Base-by-base conservation (phyloP, 2,797 vertebrate genomes). In the Enteromius afrohamiltoni region DNA sequence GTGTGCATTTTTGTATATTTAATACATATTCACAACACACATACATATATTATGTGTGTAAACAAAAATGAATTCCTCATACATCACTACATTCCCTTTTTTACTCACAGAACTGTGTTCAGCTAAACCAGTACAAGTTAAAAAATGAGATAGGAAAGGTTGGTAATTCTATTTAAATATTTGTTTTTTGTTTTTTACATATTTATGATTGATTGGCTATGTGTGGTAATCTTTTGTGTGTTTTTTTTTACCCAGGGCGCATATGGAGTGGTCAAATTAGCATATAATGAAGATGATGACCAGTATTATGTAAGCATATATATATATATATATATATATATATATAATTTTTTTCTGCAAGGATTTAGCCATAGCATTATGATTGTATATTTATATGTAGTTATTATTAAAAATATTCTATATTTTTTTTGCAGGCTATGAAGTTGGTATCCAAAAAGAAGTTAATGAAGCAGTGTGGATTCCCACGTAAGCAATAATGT, bases 361-460 rank as follows among this genome's bases (percentile, higher is more conserved):
- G 29, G 0, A 58, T 42, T 58, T 76, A 58, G 6, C 23, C 4
- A 64, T 37, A 70, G 6, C 37, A 58, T 40, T 37, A 37, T 37
- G 6, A 6, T 4, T 70, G 45, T 34, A 1, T 78, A 47, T 3
- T 78, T 45, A 47, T 23, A 64, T 45, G 42, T 47, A 23, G 40
- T 69, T 14, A 16, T 79, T 26, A n/a, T 74, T 47, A 51, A 60
- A 23, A 29, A 3, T 7, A 19, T 51, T 19, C 23, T 16, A 37
- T 77, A 4, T 62, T 4, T n/a, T 16, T 84, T 42, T n/a, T 4
- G 70, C 77, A 99, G 98, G 98, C 98, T 16, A 98, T 99, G 98
- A 99, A 99, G 91, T 96, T 98, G 26, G 96, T 99, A 85, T 99
- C 97, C 86, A 99, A 99, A 92, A 99, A 97, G 95, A 98, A 92